Conservation (phyloP, 2,797 vertebrate genomes). For the Loriculus beryllinus region DNA sequence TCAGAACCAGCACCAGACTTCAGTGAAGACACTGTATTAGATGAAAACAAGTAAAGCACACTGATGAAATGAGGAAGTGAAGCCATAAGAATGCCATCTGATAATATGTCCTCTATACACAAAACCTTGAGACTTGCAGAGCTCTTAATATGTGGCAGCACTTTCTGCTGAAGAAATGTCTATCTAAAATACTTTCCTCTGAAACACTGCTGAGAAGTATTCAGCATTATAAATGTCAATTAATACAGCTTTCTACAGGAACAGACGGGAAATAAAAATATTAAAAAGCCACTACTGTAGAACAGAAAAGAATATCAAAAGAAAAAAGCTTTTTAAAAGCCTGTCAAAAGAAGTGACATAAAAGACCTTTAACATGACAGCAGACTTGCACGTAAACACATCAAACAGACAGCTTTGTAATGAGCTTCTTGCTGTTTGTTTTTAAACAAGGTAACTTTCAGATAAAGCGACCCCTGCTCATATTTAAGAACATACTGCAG, state of each 20-base stretch:
- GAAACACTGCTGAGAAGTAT: not conserved
- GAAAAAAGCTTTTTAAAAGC: not conserved
- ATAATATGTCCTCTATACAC: not conserved
- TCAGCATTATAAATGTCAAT: not conserved
- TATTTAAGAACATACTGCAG: not conserved
- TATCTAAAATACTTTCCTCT: not conserved
- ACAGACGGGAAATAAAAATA: not conserved
- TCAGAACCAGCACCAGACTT: not conserved
- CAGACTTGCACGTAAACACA: not conserved
- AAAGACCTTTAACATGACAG: not conserved
- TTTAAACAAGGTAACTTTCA: not conserved
- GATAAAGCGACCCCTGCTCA: not conserved
- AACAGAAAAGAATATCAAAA: not conserved
- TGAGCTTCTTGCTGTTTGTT: conserved; percentile 3
- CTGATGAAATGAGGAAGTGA: not conserved
- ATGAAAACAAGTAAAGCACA: not conserved
- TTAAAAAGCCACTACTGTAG: not conserved
- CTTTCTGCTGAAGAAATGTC: not conserved
- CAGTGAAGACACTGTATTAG: not conserved
- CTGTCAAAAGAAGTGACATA: not conserved
- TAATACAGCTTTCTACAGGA: not conserved
- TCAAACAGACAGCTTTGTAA: not conserved
- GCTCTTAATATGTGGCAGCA: not conserved
- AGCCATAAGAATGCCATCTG: not conserved
- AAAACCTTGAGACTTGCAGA: not conserved